Evolutionary conservation across 2,113 vertebrate species (phyloP), one percentile per base, ranked within the genome.

Genomic region (Cisticola juncidis): DNA sequence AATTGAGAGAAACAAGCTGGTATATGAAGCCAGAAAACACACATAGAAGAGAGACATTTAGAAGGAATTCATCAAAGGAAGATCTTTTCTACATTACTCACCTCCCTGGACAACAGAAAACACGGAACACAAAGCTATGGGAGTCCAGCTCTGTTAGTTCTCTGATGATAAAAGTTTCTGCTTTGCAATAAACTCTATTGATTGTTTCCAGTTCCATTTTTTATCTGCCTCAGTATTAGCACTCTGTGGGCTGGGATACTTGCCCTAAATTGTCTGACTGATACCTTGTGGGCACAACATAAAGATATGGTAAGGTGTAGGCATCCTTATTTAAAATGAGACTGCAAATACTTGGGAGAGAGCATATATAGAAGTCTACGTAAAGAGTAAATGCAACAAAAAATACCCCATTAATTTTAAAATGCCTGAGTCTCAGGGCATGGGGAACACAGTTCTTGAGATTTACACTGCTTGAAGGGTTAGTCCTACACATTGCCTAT

Each of bases 331-430:
- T 64, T 74, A 40, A 45, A 36, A 21, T 58, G 29, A 61, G 36
- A 40, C 7, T 48, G 15, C 29, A 51, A 79, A 81, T 58, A 78
- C 5, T 24, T 36, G 38, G n/a, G 14, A 76, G 19, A 51, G 8
- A 35, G 14, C 36, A 33, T 45, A 54, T n/a, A 25, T 58, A 68
- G 51, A 66, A 76, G 11, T 38, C 15, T 47, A 56, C 0, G 0
- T 44, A 36, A 86, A 72, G 7, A 60, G 12, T n/a, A 83, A 76
- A 61, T 48, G 5, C 8, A 62, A 42, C 3, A 6, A 64, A 17
- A 54, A 57, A 21, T 29, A 29, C 18, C 4, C 0, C 5, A 61
- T 33, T 14, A 8, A 70, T n/a, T 89, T 83, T 40, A 57, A 94
- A 81, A 74, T 45, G 5, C 1, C 17, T 0, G 0, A 73, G 33